phyloP scores from a whole-genome alignment of 2,113 vertebrate genomes.

The Neolamprologus sp. region DNA sequence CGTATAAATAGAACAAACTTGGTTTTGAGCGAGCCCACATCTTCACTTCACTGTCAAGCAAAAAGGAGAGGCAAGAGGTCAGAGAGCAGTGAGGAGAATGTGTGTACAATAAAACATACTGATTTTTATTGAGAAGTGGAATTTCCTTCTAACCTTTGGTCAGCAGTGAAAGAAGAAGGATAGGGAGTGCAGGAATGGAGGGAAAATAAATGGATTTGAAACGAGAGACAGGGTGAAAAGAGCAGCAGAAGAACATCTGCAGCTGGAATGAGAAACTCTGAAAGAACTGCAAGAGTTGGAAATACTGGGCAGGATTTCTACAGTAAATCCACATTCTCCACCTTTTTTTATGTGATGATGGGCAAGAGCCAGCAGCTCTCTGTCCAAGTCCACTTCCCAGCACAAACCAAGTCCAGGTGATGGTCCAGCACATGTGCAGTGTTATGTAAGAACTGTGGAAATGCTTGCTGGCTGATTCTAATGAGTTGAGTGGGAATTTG shows the following conservation, averaged over 20 bases:
- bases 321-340: slow-evolving; percentile 21
- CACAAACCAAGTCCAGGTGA: slow-evolving; percentile 32
- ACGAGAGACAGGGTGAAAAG: slow-evolving; percentile 16
- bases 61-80: not conserved
- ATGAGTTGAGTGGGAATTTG: slow-evolving; percentile 23
- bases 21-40: slow-evolving; percentile 24
- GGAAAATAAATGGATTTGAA: slow-evolving; percentile 31
- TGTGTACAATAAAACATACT: not conserved
- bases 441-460: slow-evolving; percentile 35
- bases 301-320: not conserved
- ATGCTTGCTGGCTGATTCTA: slow-evolving; percentile 4
- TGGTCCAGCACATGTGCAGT: not conserved
- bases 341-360: not conserved
- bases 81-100: not conserved
- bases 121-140: slow-evolving; percentile 4
- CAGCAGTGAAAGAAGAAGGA: not conserved
- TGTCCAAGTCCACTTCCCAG: slow-evolving; percentile 9
- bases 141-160: not conserved
- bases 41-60: slow-evolving; percentile 3
- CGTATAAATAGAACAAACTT: slow-evolving; percentile 48
- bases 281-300: not conserved
- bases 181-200: not conserved
- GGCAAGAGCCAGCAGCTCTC: not conserved
- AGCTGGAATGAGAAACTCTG: slow-evolving; percentile 12
- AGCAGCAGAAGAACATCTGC: slow-evolving; percentile 17